Evolutionary conservation across 1,140 invertebrate species (phyloP).

Genomic region (Polypedilum pembai): DNA sequence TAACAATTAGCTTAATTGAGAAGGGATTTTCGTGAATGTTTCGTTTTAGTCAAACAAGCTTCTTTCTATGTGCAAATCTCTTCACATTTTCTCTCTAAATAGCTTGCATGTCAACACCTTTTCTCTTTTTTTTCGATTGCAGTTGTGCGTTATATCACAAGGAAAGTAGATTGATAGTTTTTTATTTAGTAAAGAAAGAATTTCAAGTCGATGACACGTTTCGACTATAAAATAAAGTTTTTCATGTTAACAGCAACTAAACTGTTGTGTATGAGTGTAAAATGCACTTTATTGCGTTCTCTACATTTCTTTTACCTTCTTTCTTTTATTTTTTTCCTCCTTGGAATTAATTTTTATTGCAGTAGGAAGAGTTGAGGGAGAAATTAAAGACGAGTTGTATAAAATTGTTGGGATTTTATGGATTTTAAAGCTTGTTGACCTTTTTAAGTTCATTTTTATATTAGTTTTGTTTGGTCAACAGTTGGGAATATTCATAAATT

Average conservation of each 20-base stretch:
- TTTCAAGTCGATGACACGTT: constrained; percentile 16
- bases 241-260: not conserved
- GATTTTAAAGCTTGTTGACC: no score
- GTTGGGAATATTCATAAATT: no score
- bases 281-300: not conserved
- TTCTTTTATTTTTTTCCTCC: no score
- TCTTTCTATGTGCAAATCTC: no score
- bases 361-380: no score
- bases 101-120: constrained; percentile 11
- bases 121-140: not conserved
- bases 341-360: not conserved
- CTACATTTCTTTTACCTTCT: not conserved
- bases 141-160: not conserved
- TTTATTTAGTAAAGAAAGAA: constrained; percentile 1
- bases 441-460: no score
- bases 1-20: constrained; percentile 10
- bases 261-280: not conserved
- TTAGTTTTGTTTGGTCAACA: no score
- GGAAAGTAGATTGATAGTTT: not conserved
- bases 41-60: no score
- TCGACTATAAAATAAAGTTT: not conserved
- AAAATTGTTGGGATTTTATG: no score
- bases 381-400: no score
- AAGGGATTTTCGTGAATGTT: not conserved
- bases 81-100: no score